Evolutionary conservation across 1,140 invertebrate genomes (phyloP), one percentile per base, ranked within the genome.

Genomic region (Brachionus asplanchnoidis): DNA sequence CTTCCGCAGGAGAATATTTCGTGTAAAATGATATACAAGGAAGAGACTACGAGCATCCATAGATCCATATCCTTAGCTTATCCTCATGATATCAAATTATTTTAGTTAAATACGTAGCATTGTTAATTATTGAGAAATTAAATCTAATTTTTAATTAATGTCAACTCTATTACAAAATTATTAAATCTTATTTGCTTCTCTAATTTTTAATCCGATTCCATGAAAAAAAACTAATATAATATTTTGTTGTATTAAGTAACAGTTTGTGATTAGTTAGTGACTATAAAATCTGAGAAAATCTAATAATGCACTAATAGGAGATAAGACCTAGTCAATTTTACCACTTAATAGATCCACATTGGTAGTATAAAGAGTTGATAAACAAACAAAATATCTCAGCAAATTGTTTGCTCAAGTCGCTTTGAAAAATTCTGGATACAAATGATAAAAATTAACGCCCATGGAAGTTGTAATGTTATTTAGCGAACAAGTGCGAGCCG

Each of bases 111-210:
- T 56, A 20, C 17, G 8, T 56, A 56, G 53, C 53, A 56, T 56
- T n/a, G n/a, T n/a, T 56, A 56, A 56, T 56, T 56, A 56, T 56
- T 56, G 53, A 56, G 53, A 56, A 56, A 68, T 32, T 68, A 32
- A 68, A 68, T 28, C 32, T 32, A 36, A 68, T 68, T 68, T 68
- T 32, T 68, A 68, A 68, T 68, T 68, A 68, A 75, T 75, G 70
- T 75, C 70, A 75, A 75, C 32, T 75, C 70, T 75, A 68, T 68
- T 68, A 68, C 53, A 56, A 68, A 68, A 68, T 68, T 68, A 68
- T 75, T 75, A 75, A 75, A 75, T 75, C 70, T 42, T 44, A 75
- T 75, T 32, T 68, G 5, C 26, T 68, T 75, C 32, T 75, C 70
- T 42, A 20, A 23, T 36, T 20, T 14, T 44, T 75, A 75, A 75